phyloP scores from a whole-genome alignment of 2,888 invertebrate species.

The Strigamia maritima region DNA sequence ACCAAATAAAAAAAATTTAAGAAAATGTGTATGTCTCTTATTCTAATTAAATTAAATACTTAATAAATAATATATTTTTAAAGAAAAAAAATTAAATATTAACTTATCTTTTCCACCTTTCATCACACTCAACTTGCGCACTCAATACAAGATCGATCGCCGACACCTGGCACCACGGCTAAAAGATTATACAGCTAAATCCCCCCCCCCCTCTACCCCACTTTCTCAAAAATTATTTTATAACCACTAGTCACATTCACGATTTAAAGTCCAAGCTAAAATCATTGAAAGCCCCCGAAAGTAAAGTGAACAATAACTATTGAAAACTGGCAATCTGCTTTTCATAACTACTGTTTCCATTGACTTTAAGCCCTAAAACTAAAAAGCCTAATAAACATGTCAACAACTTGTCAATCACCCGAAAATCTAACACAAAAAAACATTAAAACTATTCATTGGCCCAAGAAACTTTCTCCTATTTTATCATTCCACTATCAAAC shows the following conservation, averaged over 20 bases:
- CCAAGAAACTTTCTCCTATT: conserved; percentile 16
- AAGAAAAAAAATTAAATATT: not conserved
- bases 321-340: no score
- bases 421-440: not conserved
- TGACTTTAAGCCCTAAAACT: not conserved
- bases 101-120: not conserved
- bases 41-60: not conserved
- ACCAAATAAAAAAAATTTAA: not conserved
- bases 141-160: conserved; percentile 29
- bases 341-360: not conserved
- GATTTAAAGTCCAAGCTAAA: not conserved
- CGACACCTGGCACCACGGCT: conserved; percentile 1
- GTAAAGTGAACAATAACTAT: no score
- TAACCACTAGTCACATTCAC: not conserved
- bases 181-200: not conserved
- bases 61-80: not conserved
- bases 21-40: no score
- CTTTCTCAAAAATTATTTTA: not conserved
- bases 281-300: not conserved
- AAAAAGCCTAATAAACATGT: not conserved
- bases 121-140: conserved; percentile 6
- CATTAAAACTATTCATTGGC: not conserved
- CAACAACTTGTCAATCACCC: not conserved
- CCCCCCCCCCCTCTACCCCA: not conserved
- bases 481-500: not conserved